These are phyloP conservation scores for Myotis vivesi DNA, from an alignment of 2,797 vertebrate species.

Conservation along the genomic window DNA sequence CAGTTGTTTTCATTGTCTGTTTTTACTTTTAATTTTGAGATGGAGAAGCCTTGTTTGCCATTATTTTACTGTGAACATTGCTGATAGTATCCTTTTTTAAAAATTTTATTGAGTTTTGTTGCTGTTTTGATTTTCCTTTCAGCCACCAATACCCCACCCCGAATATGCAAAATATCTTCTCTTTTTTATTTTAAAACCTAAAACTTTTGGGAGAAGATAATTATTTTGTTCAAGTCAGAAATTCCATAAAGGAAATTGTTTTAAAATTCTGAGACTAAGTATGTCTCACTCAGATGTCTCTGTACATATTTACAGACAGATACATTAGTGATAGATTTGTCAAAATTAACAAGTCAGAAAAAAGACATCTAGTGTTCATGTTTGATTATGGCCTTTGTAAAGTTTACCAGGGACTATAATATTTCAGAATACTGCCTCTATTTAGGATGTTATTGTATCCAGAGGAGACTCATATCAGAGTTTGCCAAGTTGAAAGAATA, in stretches of 20 bases:
- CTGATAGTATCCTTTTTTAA: not conserved
- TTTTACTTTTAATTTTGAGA: not conserved
- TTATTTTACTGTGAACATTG: not conserved
- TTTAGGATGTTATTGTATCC: not conserved
- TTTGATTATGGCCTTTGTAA: slow-evolving; percentile 9
- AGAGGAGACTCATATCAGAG: not conserved
- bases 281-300: not conserved
- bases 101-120: not conserved
- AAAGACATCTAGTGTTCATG: not conserved
- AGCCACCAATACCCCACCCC: not conserved
- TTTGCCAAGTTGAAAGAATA: not conserved
- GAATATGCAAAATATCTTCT: not conserved
- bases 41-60: not conserved
- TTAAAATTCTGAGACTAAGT: not conserved
- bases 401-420: not conserved
- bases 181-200: not conserved
- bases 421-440: not conserved
- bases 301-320: not conserved
- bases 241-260: not conserved
- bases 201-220: not conserved
- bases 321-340: not conserved
- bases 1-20: not conserved
- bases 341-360: not conserved
- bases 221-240: not conserved
- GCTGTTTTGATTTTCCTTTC: not conserved